Evolutionary conservation across 2,113 vertebrate genomes (phyloP), one percentile per base, ranked within the genome.

Genomic region (Platichthys stellatus): DNA sequence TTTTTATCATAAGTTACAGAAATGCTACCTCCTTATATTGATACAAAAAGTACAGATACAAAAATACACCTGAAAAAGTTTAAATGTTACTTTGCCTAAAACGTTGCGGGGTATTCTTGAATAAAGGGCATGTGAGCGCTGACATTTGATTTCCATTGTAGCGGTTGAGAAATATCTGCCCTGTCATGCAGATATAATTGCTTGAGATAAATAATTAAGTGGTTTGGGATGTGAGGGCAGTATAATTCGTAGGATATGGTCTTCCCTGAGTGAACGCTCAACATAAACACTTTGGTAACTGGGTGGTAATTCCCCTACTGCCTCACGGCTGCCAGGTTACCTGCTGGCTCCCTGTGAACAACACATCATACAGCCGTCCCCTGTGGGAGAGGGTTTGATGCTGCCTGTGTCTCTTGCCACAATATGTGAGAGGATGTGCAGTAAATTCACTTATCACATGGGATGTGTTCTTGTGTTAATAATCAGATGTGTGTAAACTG

Each of bases 271-370:
- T 62, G 53, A 72, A 77, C 21, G 43, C 78, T 87, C 62, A 69
- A 65, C 57, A 63, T 71, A 92, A 93, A 87, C 85, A 91, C 82
- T 78, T n/a, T 65, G 74, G 86, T 89, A 76, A 89, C 89, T 76
- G 69, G 69, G 69, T 87, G 76, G 82, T 87, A 83, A 87, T 74
- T 60, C 45, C 77, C 90, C 92, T 90, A 90, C 69, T 84, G 84
- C 73, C 86, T 79, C 73, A 76, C 61, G 79, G 90, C 83, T 92
- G 92, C 92, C 72, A 89, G 89, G 92, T 92, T 91, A 92, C 93
- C 88, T 86, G 82, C 70, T 75, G 66, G 23, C 73, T 75, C 71
- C 49, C 80, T 82, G 84, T 81, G 72, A 69, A 68, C 60, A 86
- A 82, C 83, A 84, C 66, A 83, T 63, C 66, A 69, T 63, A 67